phyloP scores from a whole-genome alignment of 2,888 invertebrate genomes.

The Lypha dubia region DNA sequence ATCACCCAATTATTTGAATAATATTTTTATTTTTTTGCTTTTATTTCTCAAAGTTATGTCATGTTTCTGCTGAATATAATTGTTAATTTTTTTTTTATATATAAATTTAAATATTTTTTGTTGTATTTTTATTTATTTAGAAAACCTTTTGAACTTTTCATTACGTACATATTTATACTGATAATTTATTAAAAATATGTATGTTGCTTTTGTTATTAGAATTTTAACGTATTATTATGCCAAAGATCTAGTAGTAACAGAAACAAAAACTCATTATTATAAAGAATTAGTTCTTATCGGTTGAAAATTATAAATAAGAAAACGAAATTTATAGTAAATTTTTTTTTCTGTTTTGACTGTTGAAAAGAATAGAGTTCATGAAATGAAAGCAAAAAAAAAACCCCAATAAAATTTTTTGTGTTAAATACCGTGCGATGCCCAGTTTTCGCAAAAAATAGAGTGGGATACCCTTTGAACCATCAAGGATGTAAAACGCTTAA shows the following conservation, averaged over 20 bases:
- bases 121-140: constrained; percentile 32
- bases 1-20: constrained; percentile 50
- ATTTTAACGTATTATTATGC: not conserved
- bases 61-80: constrained; percentile 22
- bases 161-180: constrained; percentile 63
- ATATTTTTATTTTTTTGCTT: not conserved
- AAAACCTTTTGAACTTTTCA: constrained; percentile 65
- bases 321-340: constrained; percentile 26
- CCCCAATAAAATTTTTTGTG: too few species aligned
- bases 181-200: constrained; percentile 52
- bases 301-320: not conserved
- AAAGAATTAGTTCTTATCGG: constrained; percentile 40
- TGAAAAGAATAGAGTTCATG: not conserved
- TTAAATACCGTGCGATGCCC: too few species aligned
- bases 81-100: not conserved
- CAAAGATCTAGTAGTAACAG: constrained; percentile 11
- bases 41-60: constrained; percentile 32
- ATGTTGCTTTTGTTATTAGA: not conserved
- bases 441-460: too few species aligned
- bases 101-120: constrained; percentile 31
- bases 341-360: not conserved
- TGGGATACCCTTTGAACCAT: too few species aligned
- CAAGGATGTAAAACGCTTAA: too few species aligned
- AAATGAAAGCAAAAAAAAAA: not conserved
- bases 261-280: constrained; percentile 15